Conservation (phyloP, 2,888 invertebrate genomes). For the Pachydiplax longipennis region DNA sequence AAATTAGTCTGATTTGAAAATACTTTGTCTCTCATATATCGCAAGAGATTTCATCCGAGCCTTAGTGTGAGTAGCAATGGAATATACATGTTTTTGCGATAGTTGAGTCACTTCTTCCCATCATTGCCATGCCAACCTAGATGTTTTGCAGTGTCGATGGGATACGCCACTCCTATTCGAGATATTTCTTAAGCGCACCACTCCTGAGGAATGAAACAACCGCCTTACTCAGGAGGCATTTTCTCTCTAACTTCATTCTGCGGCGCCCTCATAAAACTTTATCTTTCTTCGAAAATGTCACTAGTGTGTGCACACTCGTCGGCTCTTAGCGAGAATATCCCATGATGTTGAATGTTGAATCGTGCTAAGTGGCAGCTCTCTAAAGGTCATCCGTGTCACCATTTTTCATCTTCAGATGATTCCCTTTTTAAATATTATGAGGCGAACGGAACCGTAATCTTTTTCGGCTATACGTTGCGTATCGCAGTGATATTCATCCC, state of each 20-base stretch:
- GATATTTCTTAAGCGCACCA: not conserved
- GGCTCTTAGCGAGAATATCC: not conserved
- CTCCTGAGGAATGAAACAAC: not conserved
- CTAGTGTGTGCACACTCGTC: not conserved
- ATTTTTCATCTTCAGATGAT: not conserved
- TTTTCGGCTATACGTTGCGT: no score
- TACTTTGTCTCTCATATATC: no score
- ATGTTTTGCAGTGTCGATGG: not conserved
- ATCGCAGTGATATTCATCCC: no score
- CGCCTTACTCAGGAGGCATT: not conserved
- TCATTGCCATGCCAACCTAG: not conserved
- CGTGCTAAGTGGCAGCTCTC: not conserved
- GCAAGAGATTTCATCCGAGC: no score
- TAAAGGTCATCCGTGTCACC: not conserved
- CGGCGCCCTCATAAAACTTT: not conserved
- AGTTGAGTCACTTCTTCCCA: no score
- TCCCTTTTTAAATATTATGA: not conserved
- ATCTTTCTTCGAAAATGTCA: not conserved
- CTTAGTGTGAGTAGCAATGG: no score
- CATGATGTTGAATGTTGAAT: not conserved
- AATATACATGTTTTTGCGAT: no score
- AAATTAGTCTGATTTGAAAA: no score
- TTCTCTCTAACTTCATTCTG: not conserved
- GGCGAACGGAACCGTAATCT: no score
- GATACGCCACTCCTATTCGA: not conserved